Percentiles rank a stretch among this genome's conserved stretches.
These are phyloP conservation scores for Branchellion lobata DNA, from an alignment of 2,888 invertebrate species.

Conservation along the genomic window DNA sequence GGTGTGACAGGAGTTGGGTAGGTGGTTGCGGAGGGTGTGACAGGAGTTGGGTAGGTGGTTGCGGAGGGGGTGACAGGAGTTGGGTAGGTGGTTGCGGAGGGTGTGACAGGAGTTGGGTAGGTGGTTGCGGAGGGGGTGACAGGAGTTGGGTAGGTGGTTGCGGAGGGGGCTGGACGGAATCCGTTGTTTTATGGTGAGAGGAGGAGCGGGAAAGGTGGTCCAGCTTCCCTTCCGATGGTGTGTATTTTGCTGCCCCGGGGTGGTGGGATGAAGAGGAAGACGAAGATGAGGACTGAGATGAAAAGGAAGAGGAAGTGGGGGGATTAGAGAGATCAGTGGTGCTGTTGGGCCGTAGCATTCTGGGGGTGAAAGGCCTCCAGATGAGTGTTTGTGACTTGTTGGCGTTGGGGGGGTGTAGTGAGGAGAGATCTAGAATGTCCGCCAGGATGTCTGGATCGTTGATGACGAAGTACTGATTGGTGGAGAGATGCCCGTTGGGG, in stretches of 20 bases:
- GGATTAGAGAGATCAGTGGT: neutral
- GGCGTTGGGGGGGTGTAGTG: conserved; percentile 48
- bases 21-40: neutral
- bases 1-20: neutral
- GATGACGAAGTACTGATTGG: conserved; percentile 4
- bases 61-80: neutral
- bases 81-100: neutral
- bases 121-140: neutral
- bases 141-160: neutral
- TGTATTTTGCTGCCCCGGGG: neutral
- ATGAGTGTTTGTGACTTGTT: conserved; percentile 46
- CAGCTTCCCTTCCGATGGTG: no score
- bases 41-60: neutral
- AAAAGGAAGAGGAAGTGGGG: neutral
- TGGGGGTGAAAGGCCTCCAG: conserved; percentile 28
- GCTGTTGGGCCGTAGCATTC: neutral
- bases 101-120: neutral
- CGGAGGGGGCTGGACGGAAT: neutral
- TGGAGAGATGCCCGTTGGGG: conserved; percentile 38
- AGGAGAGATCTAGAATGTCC: conserved; percentile 40
- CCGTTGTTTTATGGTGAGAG: no score
- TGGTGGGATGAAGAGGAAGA: neutral
- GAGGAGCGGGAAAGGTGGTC: no score
- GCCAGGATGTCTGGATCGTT: conserved; percentile 14
- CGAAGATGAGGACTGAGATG: neutral